Conservation (phyloP, 2,113 vertebrate genomes). For the Pao palembangensis region DNA sequence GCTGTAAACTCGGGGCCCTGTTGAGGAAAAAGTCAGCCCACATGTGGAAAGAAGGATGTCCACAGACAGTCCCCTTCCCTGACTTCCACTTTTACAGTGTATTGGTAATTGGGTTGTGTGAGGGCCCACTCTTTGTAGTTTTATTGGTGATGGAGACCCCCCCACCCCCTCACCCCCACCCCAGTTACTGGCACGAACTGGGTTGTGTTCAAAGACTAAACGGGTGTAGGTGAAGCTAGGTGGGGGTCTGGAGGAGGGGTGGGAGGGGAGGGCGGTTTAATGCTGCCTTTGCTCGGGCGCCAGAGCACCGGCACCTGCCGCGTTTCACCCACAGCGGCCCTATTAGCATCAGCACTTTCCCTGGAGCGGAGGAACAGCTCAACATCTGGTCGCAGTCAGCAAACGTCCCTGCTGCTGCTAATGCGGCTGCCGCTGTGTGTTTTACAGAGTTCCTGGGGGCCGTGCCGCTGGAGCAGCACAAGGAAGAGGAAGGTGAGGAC, state of each 20-base stretch:
- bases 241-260: constrained; percentile 3
- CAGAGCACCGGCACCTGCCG: constrained; percentile 56
- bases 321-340: constrained; percentile 46
- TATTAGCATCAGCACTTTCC: constrained; percentile 62
- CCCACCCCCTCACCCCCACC: too few relatives aligned
- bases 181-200: constrained; percentile 30
- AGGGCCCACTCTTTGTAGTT: constrained; percentile 75
- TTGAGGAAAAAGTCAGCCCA: constrained; percentile 44
- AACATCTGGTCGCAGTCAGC: constrained; percentile 65
- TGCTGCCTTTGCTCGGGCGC: constrained; percentile 40
- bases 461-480: constrained; percentile 65
- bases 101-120: constrained; percentile 53
- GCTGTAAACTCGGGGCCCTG: constrained; percentile 53
- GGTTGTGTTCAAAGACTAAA: constrained; percentile 51
- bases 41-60: constrained; percentile 27
- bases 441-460: constrained; percentile 76
- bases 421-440: constrained; percentile 52
- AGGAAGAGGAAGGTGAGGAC: constrained; percentile 66
- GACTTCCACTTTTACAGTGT: constrained; percentile 49
- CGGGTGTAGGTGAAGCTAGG: constrained; percentile 1
- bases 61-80: constrained; percentile 25
- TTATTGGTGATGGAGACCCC: constrained; percentile 64
- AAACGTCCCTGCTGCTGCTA: constrained; percentile 45
- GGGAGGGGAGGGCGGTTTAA: constrained; percentile 29
- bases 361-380: constrained; percentile 35